Percentiles rank a stretch among this genome's conserved stretches.
phyloP scores from a whole-genome alignment of 2,888 invertebrate species.

The Napeogenes inachia region DNA sequence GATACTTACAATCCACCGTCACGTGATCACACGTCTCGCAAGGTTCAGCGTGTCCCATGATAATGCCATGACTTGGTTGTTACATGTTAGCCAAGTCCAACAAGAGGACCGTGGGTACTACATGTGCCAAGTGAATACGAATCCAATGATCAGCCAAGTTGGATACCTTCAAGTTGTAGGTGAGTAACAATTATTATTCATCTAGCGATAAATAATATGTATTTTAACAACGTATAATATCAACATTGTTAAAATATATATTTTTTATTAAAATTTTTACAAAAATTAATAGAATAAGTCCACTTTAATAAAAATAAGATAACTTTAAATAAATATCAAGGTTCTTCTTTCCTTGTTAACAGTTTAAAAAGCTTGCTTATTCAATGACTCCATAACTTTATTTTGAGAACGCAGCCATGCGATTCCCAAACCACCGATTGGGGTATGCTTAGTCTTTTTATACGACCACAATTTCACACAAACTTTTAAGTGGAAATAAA shows the following conservation, averaged over 20 bases:
- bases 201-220: background rate
- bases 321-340: background rate
- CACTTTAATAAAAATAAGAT: background rate
- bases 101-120: slow-evolving; percentile 94
- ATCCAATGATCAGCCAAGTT: slow-evolving; percentile 96
- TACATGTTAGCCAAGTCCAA: slow-evolving; percentile 94
- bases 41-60: slow-evolving; percentile 93
- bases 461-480: slow-evolving; percentile 45
- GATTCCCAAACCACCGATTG: slow-evolving; percentile 48
- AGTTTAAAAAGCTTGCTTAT: background rate
- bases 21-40: slow-evolving; percentile 93
- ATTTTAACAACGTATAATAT: too few species aligned
- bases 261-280: background rate
- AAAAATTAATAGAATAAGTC: background rate
- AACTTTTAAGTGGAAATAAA: slow-evolving; percentile 63
- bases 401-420: slow-evolving; percentile 35
- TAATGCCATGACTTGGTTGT: slow-evolving; percentile 93
- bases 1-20: slow-evolving; percentile 94
- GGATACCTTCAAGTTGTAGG: slow-evolving; percentile 95
- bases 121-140: slow-evolving; percentile 94
- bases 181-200: slow-evolving; percentile 62
- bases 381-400: slow-evolving; percentile 9
- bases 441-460: slow-evolving; percentile 51
- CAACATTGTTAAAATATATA: too few species aligned
- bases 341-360: background rate